Conservation (phyloP, 2,888 invertebrate species). For the Leptinotarsa rubiginosa region DNA sequence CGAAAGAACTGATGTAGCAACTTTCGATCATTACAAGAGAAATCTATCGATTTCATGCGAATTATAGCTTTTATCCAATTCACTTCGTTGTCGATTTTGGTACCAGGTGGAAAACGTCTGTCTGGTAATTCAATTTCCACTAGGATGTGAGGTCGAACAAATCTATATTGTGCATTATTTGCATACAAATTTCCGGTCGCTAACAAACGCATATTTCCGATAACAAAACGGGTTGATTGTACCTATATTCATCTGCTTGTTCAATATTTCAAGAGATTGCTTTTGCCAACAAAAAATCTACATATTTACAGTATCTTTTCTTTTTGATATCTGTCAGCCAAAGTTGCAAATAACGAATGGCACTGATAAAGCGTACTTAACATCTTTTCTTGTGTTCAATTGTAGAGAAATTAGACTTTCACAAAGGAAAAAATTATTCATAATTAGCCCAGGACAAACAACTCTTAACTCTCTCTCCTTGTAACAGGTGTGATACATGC, state of each 20-base stretch:
- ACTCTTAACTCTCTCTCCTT: too few species aligned
- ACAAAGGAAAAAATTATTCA: too few species aligned
- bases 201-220: conserved; percentile 4
- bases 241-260: too few species aligned
- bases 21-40: conserved; percentile 1
- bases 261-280: too few species aligned
- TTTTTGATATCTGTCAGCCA: background rate
- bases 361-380: too few species aligned
- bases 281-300: too few species aligned
- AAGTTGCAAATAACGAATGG: background rate
- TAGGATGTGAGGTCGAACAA: conserved; percentile 29
- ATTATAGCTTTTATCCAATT: background rate
- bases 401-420: too few species aligned
- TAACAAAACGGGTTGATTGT: background rate
- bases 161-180: conserved; percentile 31
- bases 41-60: conserved; percentile 4
- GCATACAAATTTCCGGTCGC: conserved; percentile 32
- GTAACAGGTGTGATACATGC: too few species aligned
- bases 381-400: too few species aligned
- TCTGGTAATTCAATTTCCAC: conserved; percentile 30
- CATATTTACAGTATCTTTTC: too few species aligned
- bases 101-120: background rate
- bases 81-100: background rate
- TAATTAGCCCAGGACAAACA: too few species aligned
- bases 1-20: background rate